Evolutionary conservation across 2,113 vertebrate genomes (phyloP), one percentile per base, ranked within the genome.

Genomic region (Neofelis nebulosa): DNA sequence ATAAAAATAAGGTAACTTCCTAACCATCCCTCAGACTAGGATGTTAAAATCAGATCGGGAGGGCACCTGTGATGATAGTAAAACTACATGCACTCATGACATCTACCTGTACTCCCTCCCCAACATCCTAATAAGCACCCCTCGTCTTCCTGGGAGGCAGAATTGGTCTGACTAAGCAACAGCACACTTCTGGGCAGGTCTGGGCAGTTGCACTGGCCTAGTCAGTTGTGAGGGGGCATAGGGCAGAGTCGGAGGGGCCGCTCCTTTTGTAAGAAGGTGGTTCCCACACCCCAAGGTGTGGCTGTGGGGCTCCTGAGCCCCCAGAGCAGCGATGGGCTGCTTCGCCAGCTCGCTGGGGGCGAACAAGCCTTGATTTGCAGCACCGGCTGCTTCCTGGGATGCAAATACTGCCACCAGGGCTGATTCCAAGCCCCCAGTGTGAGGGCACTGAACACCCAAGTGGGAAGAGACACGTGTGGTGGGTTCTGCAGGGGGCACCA

Each of bases 381-480:
- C 23, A 19, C 36, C 21, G 23, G 69, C 69, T 73, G 71, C 25
- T 25, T 73, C 71, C 71, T 73, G 36, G 23, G 36, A 3, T 73
- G 21, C 23, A 73, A 73, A 73, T 41, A 38, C 36, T 41, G 19
- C 71, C 36, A 33, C 36, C 36, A 25, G 21, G 71, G 21, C 71
- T 73, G 36, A 38, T 19, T 38, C 41, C 55, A 68, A 52, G 63
- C 68, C 21, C 48, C 2, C 2, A 7, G 4, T 9, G 76, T 55
- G 84, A 88, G 31, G 36, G 21, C 78, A 25, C 36, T 0, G 5
- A 92, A 73, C 66, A 31, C 0, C 0, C 45, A 31, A 33, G 3
- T 79, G 91, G 84, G 10, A 52, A 63, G 36, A 73, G 16, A 66
- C 0, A 23, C 0, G 1, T 36, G 14, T 3, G 29, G 55, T 1